phyloP scores from a whole-genome alignment of 1,140 invertebrate genomes.

The Temnothorax curvispinosus region DNA sequence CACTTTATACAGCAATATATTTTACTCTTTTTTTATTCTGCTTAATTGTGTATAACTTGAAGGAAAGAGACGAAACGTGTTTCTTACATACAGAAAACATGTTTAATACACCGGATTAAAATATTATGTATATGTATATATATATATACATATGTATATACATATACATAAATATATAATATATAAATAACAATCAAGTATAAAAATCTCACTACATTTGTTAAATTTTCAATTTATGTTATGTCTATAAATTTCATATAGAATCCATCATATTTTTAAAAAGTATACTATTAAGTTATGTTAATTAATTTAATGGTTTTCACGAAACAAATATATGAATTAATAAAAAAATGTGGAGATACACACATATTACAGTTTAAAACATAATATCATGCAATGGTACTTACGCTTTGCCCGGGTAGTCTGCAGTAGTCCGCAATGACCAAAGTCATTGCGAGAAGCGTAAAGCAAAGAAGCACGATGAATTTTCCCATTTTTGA shows the following conservation, averaged over 20 bases:
- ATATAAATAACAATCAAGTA: not conserved
- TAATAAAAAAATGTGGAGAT: not conserved
- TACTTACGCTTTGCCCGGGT: slow-evolving; percentile 59
- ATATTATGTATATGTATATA: not conserved
- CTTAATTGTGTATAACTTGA: not conserved
- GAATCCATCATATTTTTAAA: not conserved
- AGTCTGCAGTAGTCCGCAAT: slow-evolving; percentile 48
- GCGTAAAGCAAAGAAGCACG: slow-evolving; percentile 57
- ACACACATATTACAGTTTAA: not conserved
- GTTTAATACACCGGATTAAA: not conserved
- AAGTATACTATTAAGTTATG: not conserved
- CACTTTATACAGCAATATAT: not conserved
- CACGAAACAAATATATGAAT: not conserved
- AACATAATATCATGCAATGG: not conserved
- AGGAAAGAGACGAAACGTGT: not conserved
- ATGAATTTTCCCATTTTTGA: slow-evolving; percentile 67
- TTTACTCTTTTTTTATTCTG: not conserved
- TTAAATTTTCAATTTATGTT: not conserved
- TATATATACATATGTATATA: too few species aligned
- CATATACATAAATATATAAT: not conserved
- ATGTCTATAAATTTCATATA: not conserved
- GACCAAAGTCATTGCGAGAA: slow-evolving; percentile 41
- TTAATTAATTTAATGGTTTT: not conserved
- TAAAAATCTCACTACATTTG: not conserved
- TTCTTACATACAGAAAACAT: not conserved